A percentile compares a stretch with the other conserved stretches of the same genome.
Evolutionary conservation across 30 jellyfish, hydroid and myxozoan species (phyloP).

Genomic region (Phacellophora camtschatica): DNA sequence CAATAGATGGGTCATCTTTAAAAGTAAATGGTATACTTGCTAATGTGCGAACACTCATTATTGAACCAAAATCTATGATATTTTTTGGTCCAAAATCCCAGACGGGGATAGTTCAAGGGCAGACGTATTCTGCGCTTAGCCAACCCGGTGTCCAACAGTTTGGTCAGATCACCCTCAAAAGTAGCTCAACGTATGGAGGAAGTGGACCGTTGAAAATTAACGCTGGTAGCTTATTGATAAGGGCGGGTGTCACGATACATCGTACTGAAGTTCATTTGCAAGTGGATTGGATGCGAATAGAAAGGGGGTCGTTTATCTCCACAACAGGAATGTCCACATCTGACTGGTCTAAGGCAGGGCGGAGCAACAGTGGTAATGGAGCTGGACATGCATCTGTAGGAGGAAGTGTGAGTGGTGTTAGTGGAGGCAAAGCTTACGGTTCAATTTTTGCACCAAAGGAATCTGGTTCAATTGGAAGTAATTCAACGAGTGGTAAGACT

Average conservation of each 20-base stretch:
- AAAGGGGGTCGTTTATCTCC: slow-evolving; percentile 59
- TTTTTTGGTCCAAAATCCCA: slow-evolving; percentile 58
- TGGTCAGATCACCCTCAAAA: slow-evolving; percentile 42
- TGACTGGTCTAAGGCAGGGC: slow-evolving; percentile 1
- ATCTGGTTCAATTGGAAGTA: slow-evolving; percentile 64
- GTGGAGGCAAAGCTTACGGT: slow-evolving; percentile 41
- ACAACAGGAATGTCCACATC: slow-evolving; percentile 33
- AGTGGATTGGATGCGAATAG: slow-evolving; percentile 35
- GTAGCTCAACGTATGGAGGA: slow-evolving; percentile 55
- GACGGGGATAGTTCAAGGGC: slow-evolving; percentile 49
- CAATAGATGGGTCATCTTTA: slow-evolving; percentile 48
- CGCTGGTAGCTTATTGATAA: slow-evolving; percentile 33
- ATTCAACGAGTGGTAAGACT: neutral
- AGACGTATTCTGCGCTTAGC: slow-evolving; percentile 1
- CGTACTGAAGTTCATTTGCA: slow-evolving; percentile 24
- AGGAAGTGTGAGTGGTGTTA: slow-evolving; percentile 16
- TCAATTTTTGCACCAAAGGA: slow-evolving; percentile 10
- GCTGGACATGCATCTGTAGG: slow-evolving; percentile 72
- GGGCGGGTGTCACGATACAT: slow-evolving; percentile 44
- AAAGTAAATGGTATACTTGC: slow-evolving; percentile 44
- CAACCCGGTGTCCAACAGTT: slow-evolving; percentile 54
- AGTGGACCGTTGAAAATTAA: slow-evolving; percentile 19
- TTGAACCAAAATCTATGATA: slow-evolving; percentile 51
- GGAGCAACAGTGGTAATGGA: slow-evolving; percentile 35
- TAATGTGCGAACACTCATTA: slow-evolving; percentile 46